Evolutionary conservation across 2,113 vertebrate genomes (phyloP).

Genomic region (Probosciger aterrimus): DNA sequence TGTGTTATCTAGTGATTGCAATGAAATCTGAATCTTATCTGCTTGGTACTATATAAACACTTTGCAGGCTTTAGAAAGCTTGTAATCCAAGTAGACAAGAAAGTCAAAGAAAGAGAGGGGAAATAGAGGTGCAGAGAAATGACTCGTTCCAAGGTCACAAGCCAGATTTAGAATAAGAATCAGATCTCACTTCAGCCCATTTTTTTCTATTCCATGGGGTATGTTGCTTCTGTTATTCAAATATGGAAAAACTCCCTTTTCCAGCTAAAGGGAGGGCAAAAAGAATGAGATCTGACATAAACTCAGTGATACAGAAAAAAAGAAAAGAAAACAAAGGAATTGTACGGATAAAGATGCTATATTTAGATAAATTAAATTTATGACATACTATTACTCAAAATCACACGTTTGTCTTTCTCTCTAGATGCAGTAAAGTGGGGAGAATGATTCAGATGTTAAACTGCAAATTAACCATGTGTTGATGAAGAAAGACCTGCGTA

Average conservation of each 20-base stretch:
- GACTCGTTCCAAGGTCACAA: background rate
- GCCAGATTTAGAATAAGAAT: background rate
- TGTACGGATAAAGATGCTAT: background rate
- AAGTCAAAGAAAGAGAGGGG: background rate
- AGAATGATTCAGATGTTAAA: constrained; percentile 1
- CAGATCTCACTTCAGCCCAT: background rate
- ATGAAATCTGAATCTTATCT: background rate
- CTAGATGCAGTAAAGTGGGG: constrained; percentile 36
- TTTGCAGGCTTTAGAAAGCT: background rate
- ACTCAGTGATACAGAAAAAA: background rate
- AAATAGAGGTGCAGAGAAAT: background rate
- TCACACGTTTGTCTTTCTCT: background rate
- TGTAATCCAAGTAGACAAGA: background rate
- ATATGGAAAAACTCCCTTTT: background rate
- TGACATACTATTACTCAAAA: background rate
- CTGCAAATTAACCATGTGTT: background rate
- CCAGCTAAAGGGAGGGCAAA: background rate
- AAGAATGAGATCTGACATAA: background rate
- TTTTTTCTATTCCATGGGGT: background rate
- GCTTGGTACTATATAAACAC: background rate
- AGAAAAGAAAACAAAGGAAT: background rate
- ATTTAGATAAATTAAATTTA: background rate
- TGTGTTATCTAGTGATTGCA: background rate
- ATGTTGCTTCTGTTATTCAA: background rate
- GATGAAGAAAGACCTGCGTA: background rate